Conservation (phyloP, 2,113 vertebrate species). For the Chlamydotis undulata region DNA sequence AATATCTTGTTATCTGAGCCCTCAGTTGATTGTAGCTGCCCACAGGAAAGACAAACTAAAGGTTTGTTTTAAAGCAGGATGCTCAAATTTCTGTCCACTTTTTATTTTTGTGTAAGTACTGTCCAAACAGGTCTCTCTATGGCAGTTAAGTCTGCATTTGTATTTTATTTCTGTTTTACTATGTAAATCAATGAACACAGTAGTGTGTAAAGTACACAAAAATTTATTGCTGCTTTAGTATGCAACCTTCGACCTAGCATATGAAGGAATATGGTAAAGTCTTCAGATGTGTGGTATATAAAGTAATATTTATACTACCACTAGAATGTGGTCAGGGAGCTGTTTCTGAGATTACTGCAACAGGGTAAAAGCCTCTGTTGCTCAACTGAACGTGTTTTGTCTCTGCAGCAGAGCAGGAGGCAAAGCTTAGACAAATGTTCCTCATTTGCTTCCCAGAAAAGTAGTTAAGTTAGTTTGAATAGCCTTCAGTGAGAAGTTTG, state of each 20-base stretch:
- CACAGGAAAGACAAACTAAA: neutral
- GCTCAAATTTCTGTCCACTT: neutral
- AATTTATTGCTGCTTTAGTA: neutral
- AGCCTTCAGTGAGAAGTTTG: neutral
- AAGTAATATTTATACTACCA: neutral
- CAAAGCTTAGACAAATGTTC: neutral
- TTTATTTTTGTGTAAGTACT: neutral
- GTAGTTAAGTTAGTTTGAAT: neutral
- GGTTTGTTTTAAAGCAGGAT: neutral
- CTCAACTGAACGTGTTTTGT: neutral
- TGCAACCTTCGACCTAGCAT: neutral
- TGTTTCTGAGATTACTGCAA: neutral
- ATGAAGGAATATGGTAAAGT: neutral
- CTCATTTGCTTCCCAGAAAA: neutral
- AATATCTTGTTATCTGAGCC: neutral
- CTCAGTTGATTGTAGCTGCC: neutral
- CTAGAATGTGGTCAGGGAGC: neutral
- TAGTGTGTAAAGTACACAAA: neutral
- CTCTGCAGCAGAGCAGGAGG: neutral
- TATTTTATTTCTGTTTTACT: neutral
- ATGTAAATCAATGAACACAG: neutral
- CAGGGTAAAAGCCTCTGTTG: neutral
- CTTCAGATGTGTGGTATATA: neutral
- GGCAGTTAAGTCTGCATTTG: neutral
- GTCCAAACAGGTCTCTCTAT: neutral